Percentiles rank a stretch among this genome's conserved stretches.
phyloP scores from a whole-genome alignment of 2,888 invertebrate genomes.

The Cyrtodaria siliqua region DNA sequence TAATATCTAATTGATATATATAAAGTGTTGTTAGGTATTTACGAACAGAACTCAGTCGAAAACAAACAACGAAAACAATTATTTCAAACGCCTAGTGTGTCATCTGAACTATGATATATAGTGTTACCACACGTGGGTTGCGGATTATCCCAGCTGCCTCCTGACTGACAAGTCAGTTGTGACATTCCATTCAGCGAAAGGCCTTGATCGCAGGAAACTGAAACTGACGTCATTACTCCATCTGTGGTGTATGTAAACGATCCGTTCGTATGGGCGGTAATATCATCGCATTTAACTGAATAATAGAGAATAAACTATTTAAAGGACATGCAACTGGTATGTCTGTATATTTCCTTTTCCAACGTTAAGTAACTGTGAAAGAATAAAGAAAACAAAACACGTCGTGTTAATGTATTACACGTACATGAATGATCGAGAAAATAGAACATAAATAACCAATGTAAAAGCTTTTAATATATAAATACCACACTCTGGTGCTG shows the following conservation, averaged over 20 bases:
- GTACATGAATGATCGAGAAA: slow-evolving; percentile 21
- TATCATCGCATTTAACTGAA: slow-evolving; percentile 14
- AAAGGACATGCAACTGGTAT: no score
- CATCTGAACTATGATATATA: no score
- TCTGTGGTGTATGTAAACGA: slow-evolving; percentile 11
- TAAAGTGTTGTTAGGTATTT: no score
- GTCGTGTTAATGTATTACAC: slow-evolving; percentile 32
- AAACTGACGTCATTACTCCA: slow-evolving; percentile 11
- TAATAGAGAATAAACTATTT: no score
- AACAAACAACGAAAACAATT: no score
- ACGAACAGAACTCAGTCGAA: no score
- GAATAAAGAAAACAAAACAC: no score
- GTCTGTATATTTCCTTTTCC: no score
- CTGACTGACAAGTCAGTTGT: slow-evolving; percentile 9
- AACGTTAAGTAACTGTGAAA: no score
- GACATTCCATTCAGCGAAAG: slow-evolving; percentile 19
- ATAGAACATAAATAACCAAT: no score
- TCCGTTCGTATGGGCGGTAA: slow-evolving; percentile 29
- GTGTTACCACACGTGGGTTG: slow-evolving; percentile 27
- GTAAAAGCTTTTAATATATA: neutral
- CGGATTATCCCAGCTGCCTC: slow-evolving; percentile 33
- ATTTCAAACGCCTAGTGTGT: no score
- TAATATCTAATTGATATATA: no score
- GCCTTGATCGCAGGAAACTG: slow-evolving; percentile 27
- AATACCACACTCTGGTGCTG: slow-evolving; percentile 30